Conservation (phyloP, 1,140 invertebrate genomes). For the Mercenaria mercenaria region DNA sequence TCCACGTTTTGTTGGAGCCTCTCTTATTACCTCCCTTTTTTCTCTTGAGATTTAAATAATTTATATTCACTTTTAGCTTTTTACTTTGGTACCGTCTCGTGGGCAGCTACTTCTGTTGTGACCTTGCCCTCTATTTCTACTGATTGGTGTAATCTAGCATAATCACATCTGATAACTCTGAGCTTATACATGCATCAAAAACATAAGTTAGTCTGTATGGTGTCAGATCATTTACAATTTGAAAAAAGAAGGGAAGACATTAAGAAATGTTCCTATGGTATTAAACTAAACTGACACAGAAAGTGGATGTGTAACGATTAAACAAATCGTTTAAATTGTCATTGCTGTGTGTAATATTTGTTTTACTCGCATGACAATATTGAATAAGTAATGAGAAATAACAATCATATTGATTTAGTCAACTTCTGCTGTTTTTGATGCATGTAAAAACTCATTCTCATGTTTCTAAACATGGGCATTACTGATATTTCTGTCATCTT, state of each 20-base stretch:
- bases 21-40: neutral
- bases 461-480: neutral
- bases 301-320: too few species aligned
- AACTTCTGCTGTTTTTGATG: neutral
- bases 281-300: too few species aligned
- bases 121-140: slow-evolving; percentile 1
- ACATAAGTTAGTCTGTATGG: too few species aligned
- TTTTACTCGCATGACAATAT: too few species aligned
- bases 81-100: slow-evolving; percentile 38
- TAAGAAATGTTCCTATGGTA: too few species aligned
- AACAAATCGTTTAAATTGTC: too few species aligned
- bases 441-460: neutral
- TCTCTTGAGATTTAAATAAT: slow-evolving; percentile 6
- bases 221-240: too few species aligned
- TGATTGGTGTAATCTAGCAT: slow-evolving; percentile 12
- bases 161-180: slow-evolving; percentile 6
- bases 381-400: too few species aligned
- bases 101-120: slow-evolving; percentile 21
- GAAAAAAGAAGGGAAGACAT: too few species aligned
- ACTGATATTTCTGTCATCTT: too few species aligned
- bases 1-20: neutral
- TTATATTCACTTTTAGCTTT: slow-evolving; percentile 50
- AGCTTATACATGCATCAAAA: neutral
- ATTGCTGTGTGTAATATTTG: too few species aligned
- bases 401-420: neutral